Base-by-base conservation (phyloP, 2,113 vertebrate genomes). In the Hemiscyllium ocellatum region DNA sequence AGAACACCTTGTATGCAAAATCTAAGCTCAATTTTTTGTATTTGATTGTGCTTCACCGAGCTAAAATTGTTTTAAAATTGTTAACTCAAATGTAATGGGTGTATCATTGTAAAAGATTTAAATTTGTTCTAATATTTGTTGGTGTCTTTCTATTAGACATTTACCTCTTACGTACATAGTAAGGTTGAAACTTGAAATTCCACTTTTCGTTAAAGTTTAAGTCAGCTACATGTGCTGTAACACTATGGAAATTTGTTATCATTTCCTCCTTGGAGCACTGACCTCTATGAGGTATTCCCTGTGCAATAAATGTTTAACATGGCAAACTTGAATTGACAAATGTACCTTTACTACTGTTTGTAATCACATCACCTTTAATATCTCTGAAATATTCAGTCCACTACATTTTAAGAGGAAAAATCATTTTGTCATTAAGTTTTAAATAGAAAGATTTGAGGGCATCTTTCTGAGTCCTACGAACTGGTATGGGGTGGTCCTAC, bases 201-300 rank as follows among this genome's bases (percentile, higher is more conserved):
- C 69, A 72, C 37, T 95, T 95, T 91, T 91, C 37, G 33, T 37
- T 91, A 72, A 50, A 91, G 89, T 1, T 68, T 94, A 94, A 69
- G 42, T 76, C 42, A n/a, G 42, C 33, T 95, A 72, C 26, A 78
- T 96, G 95, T 96, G 95, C 95, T 96, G 96, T 96, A 96, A 96
- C 96, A 91, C 33, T 95, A 29, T 47, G 47, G 69, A 95, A 65
- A 61, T 47, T 70, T 50, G 47, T 72, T 50, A 95, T 29, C 89
- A 97, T 96, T 96, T 95, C 7, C 42, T 96, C 97, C 97, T 97
- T 97, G 96, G 97, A 97, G 97, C 97, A 98, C 97, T 98, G 98
- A 98, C 98, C 98, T 98, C 98, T 97, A 52, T 98, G 98, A 98
- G 98, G 98, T 98, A 97, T 97, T 98, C 98, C 97, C 97, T 97